Evolutionary conservation across 1,140 invertebrate genomes (phyloP), one percentile per base, ranked within the genome.

Genomic region (Lycorma delicatula): DNA sequence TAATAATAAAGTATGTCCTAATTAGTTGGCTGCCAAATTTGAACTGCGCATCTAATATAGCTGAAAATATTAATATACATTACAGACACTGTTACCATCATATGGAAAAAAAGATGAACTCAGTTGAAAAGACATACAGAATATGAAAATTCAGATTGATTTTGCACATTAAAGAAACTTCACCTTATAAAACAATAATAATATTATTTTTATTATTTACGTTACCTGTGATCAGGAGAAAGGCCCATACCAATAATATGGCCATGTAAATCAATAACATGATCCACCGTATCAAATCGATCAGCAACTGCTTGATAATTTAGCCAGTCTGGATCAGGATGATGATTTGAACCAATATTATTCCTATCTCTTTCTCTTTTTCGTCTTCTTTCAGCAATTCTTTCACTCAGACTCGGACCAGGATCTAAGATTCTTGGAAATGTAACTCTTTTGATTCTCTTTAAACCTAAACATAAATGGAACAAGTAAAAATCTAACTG

Each of bases 171-270:
- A n/a, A n/a, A n/a, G n/a, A n/a, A n/a, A n/a, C n/a, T n/a, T n/a
- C n/a, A n/a, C n/a, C n/a, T n/a, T n/a, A n/a, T n/a, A n/a, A n/a
- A n/a, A n/a, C n/a, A n/a, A n/a, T n/a, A n/a, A n/a, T n/a, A n/a
- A n/a, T n/a, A n/a, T n/a, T n/a, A n/a, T n/a, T n/a, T n/a, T n/a
- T n/a, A n/a, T n/a, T n/a, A n/a, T 2, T 55, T 34, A 34, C n/a
- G 27, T 63, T 69, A 86, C 84, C 84, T 83, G 62, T 92, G 86
- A 75, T 93, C 90, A 1, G 89, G 90, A 55, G 89, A 91, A 9
- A 93, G 72, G 5, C 85, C 82, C 87, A 93, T 90, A 63, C 91
- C 90, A 64, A 93, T 90, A 54, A 93, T 91, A 67, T 93, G 89
- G 0, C 90, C 90, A 70, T 91, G 85, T 25, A 94, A 74, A 72